A percentile compares a stretch with the other conserved stretches of the same genome.
These are phyloP conservation scores for Sardinella longiceps DNA, from an alignment of 2,797 vertebrate species.

Conservation along the genomic window DNA sequence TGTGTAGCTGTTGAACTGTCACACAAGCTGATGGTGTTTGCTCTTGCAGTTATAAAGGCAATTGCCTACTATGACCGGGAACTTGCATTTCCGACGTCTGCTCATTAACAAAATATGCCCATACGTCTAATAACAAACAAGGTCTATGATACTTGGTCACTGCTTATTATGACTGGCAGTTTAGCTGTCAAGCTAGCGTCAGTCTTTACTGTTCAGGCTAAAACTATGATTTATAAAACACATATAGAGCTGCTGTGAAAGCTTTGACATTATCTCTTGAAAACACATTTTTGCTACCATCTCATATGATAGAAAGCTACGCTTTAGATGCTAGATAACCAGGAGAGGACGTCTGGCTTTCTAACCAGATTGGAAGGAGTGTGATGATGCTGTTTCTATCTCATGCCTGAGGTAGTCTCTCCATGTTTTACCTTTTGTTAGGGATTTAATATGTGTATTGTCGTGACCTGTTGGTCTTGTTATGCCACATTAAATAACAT, in stretches of 20 bases:
- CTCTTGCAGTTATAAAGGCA: not conserved
- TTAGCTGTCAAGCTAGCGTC: not conserved
- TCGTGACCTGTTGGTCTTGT: not conserved
- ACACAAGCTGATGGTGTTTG: slow-evolving; percentile 8
- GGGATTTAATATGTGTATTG: not conserved
- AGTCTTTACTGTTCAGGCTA: not conserved
- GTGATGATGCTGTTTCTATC: not conserved
- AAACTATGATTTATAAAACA: not conserved
- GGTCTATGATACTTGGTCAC: not conserved
- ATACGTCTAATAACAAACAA: not conserved
- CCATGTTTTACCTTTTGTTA: not conserved
- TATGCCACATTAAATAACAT: not conserved
- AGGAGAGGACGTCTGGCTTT: not conserved
- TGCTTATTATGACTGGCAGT: not conserved
- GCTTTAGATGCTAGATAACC: not conserved
- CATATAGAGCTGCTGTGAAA: not conserved
- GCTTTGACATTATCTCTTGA: not conserved
- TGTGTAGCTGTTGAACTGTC: not conserved
- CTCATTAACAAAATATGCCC: not conserved
- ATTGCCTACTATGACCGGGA: not conserved
- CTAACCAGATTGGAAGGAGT: not conserved
- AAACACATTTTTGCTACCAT: too few relatives aligned
- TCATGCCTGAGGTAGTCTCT: not conserved
- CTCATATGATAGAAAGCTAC: too few relatives aligned
- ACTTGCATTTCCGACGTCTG: not conserved